Conservation (phyloP, 2,888 invertebrate genomes). For the Mimachlamys varia region DNA sequence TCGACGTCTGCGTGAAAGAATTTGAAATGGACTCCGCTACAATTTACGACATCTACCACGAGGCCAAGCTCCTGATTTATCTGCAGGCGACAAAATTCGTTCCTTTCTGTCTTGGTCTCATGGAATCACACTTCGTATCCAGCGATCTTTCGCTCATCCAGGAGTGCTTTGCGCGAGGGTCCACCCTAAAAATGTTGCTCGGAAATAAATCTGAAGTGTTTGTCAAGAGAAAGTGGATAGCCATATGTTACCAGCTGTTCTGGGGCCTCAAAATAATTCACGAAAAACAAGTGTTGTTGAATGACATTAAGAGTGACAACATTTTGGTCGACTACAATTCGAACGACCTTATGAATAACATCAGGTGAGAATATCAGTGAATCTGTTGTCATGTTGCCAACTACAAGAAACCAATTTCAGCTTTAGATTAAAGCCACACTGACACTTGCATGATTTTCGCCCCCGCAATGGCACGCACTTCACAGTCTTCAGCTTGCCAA, state of each 20-base stretch:
- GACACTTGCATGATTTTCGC: too few species aligned
- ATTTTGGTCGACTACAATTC: background rate
- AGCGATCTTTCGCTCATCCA: background rate
- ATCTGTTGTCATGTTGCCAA: too few species aligned
- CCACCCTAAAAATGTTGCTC: background rate
- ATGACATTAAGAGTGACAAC: conserved; percentile 8
- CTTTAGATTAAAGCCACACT: too few species aligned
- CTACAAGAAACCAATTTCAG: too few species aligned
- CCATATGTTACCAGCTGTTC: background rate
- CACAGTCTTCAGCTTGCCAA: too few species aligned
- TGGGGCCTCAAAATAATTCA: background rate
- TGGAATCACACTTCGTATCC: background rate
- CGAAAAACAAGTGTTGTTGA: conserved; percentile 3
- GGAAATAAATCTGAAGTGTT: background rate
- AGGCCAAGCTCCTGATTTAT: background rate
- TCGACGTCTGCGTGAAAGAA: background rate
- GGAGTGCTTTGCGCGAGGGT: background rate
- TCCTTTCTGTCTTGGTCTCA: background rate
- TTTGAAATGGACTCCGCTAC: conserved; percentile 7
- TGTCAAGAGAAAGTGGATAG: conserved; percentile 4
- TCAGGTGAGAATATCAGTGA: background rate
- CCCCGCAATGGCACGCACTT: too few species aligned
- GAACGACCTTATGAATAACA: background rate
- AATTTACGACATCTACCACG: background rate
- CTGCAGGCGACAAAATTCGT: conserved; percentile 21